Evolutionary conservation across 2,113 vertebrate species (phyloP), one percentile per base, ranked within the genome.

Genomic region (Cromileptes altivelis): DNA sequence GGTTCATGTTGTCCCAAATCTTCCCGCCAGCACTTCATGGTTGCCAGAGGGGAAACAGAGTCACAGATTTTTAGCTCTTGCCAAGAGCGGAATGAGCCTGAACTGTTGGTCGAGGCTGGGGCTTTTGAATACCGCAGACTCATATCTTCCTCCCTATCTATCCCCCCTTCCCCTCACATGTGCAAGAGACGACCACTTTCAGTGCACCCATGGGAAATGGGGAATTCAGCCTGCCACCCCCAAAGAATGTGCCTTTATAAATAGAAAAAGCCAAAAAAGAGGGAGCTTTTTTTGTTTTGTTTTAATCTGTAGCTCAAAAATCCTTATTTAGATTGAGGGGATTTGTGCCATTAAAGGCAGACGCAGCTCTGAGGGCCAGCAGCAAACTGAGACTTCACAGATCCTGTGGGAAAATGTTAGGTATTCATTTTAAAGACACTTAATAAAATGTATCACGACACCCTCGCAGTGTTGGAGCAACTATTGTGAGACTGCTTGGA

Each of bases 141-240:
- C 85, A 65, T 88, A 91, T 93, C 93, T 92, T 85, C 78, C 86
- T 88, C 86, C 84, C 88, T 75, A 84, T 72, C 33, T 37, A 37
- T 37, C 33, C 80, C 88, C 84, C 70, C 30, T 30, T 88, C 86
- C 88, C 83, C 85, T 88, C 81, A 67, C 80, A 65, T 63, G 47
- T 78, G 88, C 91, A 88, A 77, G 84, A 93, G 82, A 93, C 82
- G 68, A 91, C 91, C 90, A 93, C 89, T 91, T 94, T 93, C 91
- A 94, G 88, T 91, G 82, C 73, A 58, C 94, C 91, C 91, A 79
- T 70, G 93, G 92, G 93, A 88, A 92, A 92, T 84, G 87, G 70
- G 69, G 92, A 94, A 95, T 94, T 93, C 73, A 61, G 87, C 69
- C 88, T 78, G 86, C 91, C 88, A 93, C 89, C 91, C 90, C 91